Conservation (phyloP, 2,888 invertebrate genomes). For the Cremastinae sp. region DNA sequence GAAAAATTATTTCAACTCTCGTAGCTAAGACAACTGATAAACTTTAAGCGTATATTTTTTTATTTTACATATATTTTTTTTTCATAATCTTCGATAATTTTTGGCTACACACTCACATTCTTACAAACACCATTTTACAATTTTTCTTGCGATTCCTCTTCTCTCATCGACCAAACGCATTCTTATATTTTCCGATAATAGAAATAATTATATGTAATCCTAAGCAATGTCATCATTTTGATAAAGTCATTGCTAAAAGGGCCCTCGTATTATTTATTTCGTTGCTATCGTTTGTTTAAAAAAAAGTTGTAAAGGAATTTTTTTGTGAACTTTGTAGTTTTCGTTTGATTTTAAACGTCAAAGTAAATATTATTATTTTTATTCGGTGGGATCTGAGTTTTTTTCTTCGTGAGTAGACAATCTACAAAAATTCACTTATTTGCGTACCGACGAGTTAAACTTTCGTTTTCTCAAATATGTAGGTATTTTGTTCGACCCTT, state of each 20-base stretch:
- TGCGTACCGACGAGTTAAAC: not conserved
- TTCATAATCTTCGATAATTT: conserved; percentile 52
- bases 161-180: conserved; percentile 6
- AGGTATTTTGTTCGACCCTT: conserved; percentile 31
- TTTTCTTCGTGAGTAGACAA: not conserved
- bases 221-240: conserved; percentile 11
- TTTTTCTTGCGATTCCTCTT: conserved; percentile 17
- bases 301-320: conserved; percentile 6
- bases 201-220: conserved; percentile 35
- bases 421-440: not conserved
- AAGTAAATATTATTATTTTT: not conserved
- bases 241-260: conserved; percentile 6
- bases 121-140: conserved; percentile 59
- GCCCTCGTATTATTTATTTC: conserved; percentile 15
- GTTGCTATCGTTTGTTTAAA: conserved; percentile 30
- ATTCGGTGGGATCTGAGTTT: conserved; percentile 5
- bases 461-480: conserved; percentile 20
- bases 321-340: conserved; percentile 2
- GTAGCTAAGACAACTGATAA: too few species aligned
- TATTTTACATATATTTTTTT: conserved; percentile 46
- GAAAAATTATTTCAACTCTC: too few species aligned
- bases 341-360: conserved; percentile 24
- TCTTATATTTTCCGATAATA: conserved; percentile 13
- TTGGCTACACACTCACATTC: conserved; percentile 61
- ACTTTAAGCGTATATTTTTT: conserved; percentile 3